phyloP scores from a whole-genome alignment of 1,140 invertebrate species.

The Trigoniulus corallinus region DNA sequence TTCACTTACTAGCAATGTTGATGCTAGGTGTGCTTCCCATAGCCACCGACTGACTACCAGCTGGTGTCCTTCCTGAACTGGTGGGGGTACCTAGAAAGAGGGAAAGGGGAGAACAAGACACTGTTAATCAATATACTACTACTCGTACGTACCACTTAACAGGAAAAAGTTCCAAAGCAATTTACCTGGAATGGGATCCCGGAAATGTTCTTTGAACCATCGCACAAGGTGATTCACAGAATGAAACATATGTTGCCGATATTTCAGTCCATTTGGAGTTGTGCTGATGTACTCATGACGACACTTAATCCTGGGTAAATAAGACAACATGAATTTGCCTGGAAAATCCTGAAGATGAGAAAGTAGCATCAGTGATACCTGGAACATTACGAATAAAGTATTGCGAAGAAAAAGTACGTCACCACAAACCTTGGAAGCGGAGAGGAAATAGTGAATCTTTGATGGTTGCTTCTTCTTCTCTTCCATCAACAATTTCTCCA shows the following conservation, averaged over 20 bases:
- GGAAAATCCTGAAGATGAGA: constrained; percentile 50
- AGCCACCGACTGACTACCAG: constrained; percentile 41
- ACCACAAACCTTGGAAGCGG: constrained; percentile 45
- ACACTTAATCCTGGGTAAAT: constrained; percentile 64
- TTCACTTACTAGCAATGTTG: constrained; percentile 25
- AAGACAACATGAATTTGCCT: constrained; percentile 88
- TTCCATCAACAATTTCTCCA: constrained; percentile 69
- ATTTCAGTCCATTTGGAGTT: constrained; percentile 80
- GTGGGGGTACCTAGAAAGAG: constrained; percentile 40
- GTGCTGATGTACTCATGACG: constrained; percentile 85
- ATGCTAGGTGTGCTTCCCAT: constrained; percentile 42
- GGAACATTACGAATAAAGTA: too few species aligned
- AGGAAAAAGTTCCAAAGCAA: not conserved
- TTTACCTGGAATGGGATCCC: constrained; percentile 57
- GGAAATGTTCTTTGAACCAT: constrained; percentile 97
- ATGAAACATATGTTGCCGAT: constrained; percentile 72
- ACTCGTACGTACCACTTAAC: not conserved
- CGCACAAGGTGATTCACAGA: constrained; percentile 64
- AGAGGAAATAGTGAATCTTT: constrained; percentile 83
- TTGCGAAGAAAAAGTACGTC: too few species aligned
- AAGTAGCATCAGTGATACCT: too few species aligned
- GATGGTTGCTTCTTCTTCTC: constrained; percentile 69
- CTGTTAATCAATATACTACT: not conserved
- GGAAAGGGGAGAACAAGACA: too few species aligned
- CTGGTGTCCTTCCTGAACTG: constrained; percentile 37